Percentiles rank a stretch among this genome's conserved stretches.
These are phyloP conservation scores for Drosophila burlai DNA, from an alignment of 1,140 invertebrate species.

Conservation along the genomic window DNA sequence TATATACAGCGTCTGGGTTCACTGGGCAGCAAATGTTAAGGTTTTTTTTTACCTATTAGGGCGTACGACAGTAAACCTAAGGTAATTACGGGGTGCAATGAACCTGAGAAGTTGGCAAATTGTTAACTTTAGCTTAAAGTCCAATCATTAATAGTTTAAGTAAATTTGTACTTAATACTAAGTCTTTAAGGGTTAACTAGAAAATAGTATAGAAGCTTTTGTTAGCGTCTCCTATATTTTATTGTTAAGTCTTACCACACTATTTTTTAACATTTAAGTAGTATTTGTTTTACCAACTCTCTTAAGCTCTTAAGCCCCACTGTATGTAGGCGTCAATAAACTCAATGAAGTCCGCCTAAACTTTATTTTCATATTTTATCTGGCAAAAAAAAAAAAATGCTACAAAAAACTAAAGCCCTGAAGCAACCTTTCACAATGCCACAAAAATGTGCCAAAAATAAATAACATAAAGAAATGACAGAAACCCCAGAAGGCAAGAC, in stretches of 20 bases:
- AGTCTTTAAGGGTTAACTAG: no score
- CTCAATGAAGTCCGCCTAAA: not conserved
- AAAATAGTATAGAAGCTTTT: not conserved
- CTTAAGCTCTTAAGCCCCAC: not conserved
- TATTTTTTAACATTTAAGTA: not conserved
- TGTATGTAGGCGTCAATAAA: slow-evolving; percentile 21
- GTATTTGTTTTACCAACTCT: not conserved
- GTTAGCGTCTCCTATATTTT: not conserved
- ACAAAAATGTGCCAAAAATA: slow-evolving; percentile 58
- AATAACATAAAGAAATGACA: slow-evolving; percentile 14
- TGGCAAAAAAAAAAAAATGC: slow-evolving; percentile 2
- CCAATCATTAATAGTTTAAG: not conserved
- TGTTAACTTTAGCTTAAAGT: slow-evolving; percentile 4
- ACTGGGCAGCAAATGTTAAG: slow-evolving; percentile 6
- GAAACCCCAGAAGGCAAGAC: slow-evolving; percentile 27
- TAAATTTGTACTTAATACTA: not conserved
- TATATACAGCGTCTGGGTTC: slow-evolving; percentile 20
- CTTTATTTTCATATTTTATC: not conserved
- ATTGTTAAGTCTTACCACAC: no score
- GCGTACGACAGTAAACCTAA: slow-evolving; percentile 8
- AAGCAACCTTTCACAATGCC: slow-evolving; percentile 69
- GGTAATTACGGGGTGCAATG: slow-evolving; percentile 50
- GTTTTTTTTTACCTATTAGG: not conserved
- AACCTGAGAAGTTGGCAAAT: slow-evolving; percentile 44
- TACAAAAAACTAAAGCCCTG: slow-evolving; percentile 12